A percentile compares a stretch with the other conserved stretches of the same genome.
These are phyloP conservation scores for Ardeotis arabs DNA, from an alignment of 2,113 vertebrate species.

Conservation along the genomic window DNA sequence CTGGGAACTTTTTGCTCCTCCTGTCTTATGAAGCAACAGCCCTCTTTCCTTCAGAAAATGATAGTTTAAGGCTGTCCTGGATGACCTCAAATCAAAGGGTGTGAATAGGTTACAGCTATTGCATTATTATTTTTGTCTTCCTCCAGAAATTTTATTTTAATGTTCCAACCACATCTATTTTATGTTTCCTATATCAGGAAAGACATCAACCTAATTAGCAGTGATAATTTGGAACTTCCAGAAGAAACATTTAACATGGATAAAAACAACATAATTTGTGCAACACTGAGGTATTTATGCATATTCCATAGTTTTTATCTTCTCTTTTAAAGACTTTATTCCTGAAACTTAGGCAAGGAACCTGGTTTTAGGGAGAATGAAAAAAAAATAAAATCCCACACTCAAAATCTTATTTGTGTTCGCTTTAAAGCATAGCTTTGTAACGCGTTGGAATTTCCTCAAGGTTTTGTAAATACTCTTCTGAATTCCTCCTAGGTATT, in stretches of 20 bases:
- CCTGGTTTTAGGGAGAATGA: neutral
- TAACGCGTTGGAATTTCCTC: constrained; percentile 15
- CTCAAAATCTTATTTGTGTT: neutral
- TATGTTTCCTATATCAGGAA: neutral
- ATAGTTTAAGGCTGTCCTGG: neutral
- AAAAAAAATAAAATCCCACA: neutral
- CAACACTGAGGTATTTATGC: neutral
- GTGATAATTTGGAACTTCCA: neutral
- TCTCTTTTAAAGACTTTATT: neutral
- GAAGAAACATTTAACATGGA: neutral
- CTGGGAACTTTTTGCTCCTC: neutral
- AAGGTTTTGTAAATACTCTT: constrained; percentile 52
- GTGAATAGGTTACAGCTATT: neutral
- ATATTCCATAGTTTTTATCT: neutral
- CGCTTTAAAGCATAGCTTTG: neutral
- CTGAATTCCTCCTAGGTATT: constrained; percentile 54
- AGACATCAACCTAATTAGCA: neutral
- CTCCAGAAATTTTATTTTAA: neutral
- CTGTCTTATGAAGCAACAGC: neutral
- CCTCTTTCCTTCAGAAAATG: neutral
- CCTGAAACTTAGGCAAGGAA: neutral
- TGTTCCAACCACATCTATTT: neutral
- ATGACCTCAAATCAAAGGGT: neutral
- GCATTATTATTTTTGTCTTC: neutral
- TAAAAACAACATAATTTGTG: neutral